Percentiles rank a stretch among this genome's conserved stretches.
phyloP scores from a whole-genome alignment of 2,888 invertebrate genomes.

The Drosophila neoperkinsi region DNA sequence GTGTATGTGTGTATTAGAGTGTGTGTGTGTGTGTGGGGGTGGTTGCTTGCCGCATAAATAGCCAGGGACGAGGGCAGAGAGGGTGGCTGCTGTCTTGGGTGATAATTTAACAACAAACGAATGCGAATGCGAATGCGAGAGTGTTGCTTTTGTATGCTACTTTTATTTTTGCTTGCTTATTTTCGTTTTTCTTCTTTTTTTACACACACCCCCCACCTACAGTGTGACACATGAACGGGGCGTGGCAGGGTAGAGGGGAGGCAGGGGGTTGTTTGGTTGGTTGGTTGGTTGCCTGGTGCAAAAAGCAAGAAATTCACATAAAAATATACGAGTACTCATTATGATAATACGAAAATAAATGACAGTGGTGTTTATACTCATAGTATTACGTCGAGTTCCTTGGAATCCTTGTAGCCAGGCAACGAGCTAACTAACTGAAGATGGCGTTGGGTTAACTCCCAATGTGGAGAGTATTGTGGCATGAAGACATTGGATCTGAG shows the following conservation, averaged over 20 bases:
- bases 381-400: slow-evolving; percentile 35
- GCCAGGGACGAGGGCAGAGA: slow-evolving; percentile 31
- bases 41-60: slow-evolving; percentile 60
- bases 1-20: slow-evolving; percentile 14
- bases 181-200: slow-evolving; percentile 58
- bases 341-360: slow-evolving; percentile 83
- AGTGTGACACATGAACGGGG: slow-evolving; percentile 51
- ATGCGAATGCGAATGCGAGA: slow-evolving; percentile 59
- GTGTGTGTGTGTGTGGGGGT: slow-evolving; percentile 20
- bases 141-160: slow-evolving; percentile 66
- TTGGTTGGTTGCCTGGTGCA: slow-evolving; percentile 41
- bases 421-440: slow-evolving; percentile 9
- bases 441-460: slow-evolving; percentile 7
- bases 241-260: slow-evolving; percentile 14
- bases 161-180: slow-evolving; percentile 64
- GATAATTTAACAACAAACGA: slow-evolving; percentile 80
- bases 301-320: slow-evolving; percentile 79
- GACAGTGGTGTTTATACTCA: slow-evolving; percentile 76
- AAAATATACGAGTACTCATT: slow-evolving; percentile 83
- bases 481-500: background rate
- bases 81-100: slow-evolving; percentile 63
- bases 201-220: slow-evolving; percentile 15
- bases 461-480: background rate
- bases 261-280: background rate
- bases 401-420: slow-evolving; percentile 17